Conservation (phyloP, 2,888 invertebrate species). For the Arrhopalites spinosus region DNA sequence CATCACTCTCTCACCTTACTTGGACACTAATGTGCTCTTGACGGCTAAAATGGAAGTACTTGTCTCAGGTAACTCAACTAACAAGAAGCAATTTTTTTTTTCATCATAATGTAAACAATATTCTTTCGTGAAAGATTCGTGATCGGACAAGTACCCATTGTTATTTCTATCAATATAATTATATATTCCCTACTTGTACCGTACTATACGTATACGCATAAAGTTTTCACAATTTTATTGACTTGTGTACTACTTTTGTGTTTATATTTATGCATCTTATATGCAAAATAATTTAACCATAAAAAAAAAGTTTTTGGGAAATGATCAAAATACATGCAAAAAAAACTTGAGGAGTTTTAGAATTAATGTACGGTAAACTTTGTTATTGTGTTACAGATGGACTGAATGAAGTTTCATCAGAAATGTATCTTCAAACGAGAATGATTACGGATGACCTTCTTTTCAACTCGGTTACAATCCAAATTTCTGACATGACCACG, state of each 20-base stretch:
- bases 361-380: too few species aligned
- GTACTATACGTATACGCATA: background rate
- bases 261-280: background rate
- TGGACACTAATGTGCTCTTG: constrained; percentile 94
- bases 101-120: background rate
- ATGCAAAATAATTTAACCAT: background rate
- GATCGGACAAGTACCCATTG: constrained; percentile 23
- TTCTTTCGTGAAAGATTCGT: too few species aligned
- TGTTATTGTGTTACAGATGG: too few species aligned
- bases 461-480: constrained; percentile 89
- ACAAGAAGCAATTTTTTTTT: background rate
- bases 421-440: constrained; percentile 87
- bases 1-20: constrained; percentile 83
- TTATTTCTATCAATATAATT: background rate
- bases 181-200: too few species aligned
- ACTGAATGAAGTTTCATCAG: constrained; percentile 88
- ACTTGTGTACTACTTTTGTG: background rate
- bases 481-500: constrained; percentile 90
- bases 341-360: too few species aligned
- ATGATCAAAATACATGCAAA: too few species aligned
- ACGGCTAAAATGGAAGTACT: constrained; percentile 91
- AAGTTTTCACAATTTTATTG: background rate
- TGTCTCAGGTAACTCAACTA: constrained; percentile 73
- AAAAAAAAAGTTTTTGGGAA: too few species aligned
- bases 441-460: constrained; percentile 94